Percentiles rank a stretch among this genome's conserved stretches.
These are phyloP conservation scores for Xyrichtys novacula DNA, from an alignment of 2,797 vertebrate genomes.

Conservation along the genomic window DNA sequence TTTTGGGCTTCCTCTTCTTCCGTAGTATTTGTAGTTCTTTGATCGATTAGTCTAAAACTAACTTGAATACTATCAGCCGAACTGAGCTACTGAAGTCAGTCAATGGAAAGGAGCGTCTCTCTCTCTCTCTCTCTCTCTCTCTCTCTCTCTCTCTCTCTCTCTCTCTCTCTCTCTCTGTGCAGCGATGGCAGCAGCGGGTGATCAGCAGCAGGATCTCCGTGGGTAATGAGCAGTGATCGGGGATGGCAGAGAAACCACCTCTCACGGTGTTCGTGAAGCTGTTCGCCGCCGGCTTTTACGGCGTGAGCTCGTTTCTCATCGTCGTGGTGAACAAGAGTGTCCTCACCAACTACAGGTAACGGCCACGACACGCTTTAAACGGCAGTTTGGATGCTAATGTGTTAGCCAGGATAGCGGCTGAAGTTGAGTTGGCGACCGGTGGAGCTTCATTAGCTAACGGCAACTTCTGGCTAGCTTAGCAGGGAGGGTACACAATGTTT, in stretches of 20 bases:
- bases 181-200: slow-evolving; percentile 65
- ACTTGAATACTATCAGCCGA: too few relatives aligned
- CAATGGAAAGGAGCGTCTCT: too few relatives aligned
- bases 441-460: slow-evolving; percentile 18
- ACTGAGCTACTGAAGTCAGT: too few relatives aligned
- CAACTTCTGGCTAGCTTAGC: slow-evolving; percentile 35
- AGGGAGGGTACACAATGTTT: background rate
- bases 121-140: background rate
- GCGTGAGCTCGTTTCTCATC: slow-evolving; percentile 94
- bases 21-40: too few relatives aligned
- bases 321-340: slow-evolving; percentile 97
- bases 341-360: slow-evolving; percentile 92
- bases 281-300: slow-evolving; percentile 92
- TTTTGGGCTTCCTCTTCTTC: too few relatives aligned
- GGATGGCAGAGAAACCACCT: slow-evolving; percentile 92
- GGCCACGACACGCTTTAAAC: background rate
- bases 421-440: slow-evolving; percentile 32
- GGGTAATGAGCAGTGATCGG: slow-evolving; percentile 80
- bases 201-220: slow-evolving; percentile 46
- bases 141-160: background rate
- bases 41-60: too few relatives aligned
- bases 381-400: slow-evolving; percentile 1
- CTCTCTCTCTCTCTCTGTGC: background rate
- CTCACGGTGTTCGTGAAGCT: slow-evolving; percentile 89
- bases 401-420: slow-evolving; percentile 56